Evolutionary conservation across 2,888 invertebrate species (phyloP).

Genomic region (Empis stercorea): DNA sequence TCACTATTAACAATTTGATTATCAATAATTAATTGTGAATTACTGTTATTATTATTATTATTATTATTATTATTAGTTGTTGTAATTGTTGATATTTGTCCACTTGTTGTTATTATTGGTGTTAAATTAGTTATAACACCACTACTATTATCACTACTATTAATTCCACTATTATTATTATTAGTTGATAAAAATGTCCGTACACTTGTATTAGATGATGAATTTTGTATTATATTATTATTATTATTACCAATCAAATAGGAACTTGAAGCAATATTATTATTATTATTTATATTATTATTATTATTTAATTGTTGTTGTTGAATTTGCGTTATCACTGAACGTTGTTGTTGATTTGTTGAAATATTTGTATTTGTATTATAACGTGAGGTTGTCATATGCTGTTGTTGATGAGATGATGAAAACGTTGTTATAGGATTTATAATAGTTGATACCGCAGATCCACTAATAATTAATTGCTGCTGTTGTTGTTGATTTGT

Average conservation of each 20-base stretch:
- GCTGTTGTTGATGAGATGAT: conserved; percentile 14
- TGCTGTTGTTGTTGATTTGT: conserved; percentile 11
- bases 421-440: conserved; percentile 16
- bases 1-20: not conserved
- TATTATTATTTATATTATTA: not conserved
- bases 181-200: no score
- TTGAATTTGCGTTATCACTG: not conserved
- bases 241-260: no score
- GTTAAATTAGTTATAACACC: not conserved
- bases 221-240: no score
- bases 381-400: conserved; percentile 16
- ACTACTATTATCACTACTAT: not conserved
- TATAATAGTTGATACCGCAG: conserved; percentile 20
- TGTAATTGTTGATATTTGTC: not conserved
- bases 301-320: not conserved
- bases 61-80: not conserved
- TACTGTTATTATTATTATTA: no score
- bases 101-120: not conserved
- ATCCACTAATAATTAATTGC: conserved; percentile 16
- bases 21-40: not conserved
- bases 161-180: no score
- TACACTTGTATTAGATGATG: no score
- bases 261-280: no score
- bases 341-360: conserved; percentile 12
- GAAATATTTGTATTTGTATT: conserved; percentile 6